These are phyloP conservation scores for Eulemur rubriventer DNA, from an alignment of 2,797 vertebrate species.

Conservation along the genomic window DNA sequence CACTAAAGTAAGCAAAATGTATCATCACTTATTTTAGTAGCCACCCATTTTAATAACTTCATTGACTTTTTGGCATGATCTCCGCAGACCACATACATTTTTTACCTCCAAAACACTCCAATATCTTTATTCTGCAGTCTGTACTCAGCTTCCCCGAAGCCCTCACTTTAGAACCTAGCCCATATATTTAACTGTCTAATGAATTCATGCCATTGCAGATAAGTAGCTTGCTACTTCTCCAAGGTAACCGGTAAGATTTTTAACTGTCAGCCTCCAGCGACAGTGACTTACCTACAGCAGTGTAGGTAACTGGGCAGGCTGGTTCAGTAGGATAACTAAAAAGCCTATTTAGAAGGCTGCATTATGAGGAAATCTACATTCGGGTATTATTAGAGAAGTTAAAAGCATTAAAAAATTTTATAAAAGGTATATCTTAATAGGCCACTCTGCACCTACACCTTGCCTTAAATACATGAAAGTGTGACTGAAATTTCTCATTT, in stretches of 20 bases:
- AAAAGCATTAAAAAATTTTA: constrained; percentile 32
- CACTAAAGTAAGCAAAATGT: constrained; percentile 8
- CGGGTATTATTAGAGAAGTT: not conserved
- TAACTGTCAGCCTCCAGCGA: not conserved
- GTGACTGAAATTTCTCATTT: not conserved
- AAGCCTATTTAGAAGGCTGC: not conserved
- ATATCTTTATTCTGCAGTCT: not conserved
- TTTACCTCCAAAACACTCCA: too few relatives aligned
- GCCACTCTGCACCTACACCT: not conserved
- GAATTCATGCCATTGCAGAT: not conserved
- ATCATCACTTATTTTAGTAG: not conserved
- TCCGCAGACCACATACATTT: not conserved
- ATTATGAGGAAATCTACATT: not conserved
- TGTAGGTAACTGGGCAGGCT: not conserved
- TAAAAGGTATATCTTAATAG: not conserved
- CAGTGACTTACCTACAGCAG: not conserved
- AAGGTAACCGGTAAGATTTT: not conserved
- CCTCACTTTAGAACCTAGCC: not conserved
- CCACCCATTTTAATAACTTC: not conserved
- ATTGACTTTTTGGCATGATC: not conserved
- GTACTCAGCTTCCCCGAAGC: not conserved
- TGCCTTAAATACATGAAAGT: not conserved
- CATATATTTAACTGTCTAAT: not conserved
- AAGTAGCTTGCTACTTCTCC: not conserved
- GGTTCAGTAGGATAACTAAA: not conserved